These are phyloP conservation scores for Pogonophryne albipinna DNA, from an alignment of 2,797 vertebrate genomes.

Conservation along the genomic window DNA sequence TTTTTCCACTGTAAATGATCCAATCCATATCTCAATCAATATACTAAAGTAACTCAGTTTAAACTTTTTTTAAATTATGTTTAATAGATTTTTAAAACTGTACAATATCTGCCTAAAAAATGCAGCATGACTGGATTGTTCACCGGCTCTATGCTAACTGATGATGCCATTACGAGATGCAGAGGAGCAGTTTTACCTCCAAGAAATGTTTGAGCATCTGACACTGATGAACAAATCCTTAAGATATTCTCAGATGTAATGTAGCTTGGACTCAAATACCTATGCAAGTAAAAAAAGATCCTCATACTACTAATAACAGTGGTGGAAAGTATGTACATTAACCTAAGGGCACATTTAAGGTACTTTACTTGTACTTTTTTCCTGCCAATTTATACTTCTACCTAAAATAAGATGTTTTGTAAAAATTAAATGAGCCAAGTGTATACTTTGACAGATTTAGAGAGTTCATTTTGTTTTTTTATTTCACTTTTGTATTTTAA, in stretches of 20 bases:
- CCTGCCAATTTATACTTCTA: no score
- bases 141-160: background rate
- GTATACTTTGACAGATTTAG: no score
- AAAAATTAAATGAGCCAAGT: no score
- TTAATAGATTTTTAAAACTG: background rate
- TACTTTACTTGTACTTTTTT: no score
- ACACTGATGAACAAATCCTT: background rate
- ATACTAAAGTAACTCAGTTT: background rate
- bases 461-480: no score
- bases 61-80: background rate
- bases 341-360: no score
- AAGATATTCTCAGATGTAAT: background rate
- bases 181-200: constrained; percentile 16
- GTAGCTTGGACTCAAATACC: background rate
- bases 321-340: no score
- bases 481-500: no score
- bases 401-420: no score
- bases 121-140: background rate
- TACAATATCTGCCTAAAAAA: background rate
- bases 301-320: background rate
- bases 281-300: background rate
- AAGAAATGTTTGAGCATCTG: constrained; percentile 28
- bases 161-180: background rate
- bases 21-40: background rate
- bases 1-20: background rate